phyloP scores from a whole-genome alignment of 2,888 invertebrate species.

The Teleiodes luculella region DNA sequence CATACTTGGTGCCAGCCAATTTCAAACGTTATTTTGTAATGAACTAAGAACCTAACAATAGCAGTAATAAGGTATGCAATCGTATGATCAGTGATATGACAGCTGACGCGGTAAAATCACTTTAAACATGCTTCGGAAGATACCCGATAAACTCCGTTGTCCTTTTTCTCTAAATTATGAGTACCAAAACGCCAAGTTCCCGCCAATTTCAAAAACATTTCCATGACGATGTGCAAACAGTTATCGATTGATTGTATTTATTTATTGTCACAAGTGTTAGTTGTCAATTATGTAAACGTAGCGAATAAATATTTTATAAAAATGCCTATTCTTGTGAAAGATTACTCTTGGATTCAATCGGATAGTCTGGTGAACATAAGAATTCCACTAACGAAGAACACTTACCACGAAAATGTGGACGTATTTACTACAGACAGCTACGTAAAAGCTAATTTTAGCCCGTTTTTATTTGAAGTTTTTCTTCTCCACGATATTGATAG shows the following conservation, averaged over 20 bases:
- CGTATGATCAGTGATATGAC: no score
- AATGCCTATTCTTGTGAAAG: slow-evolving; percentile 87
- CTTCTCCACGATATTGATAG: slow-evolving; percentile 81
- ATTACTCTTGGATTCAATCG: slow-evolving; percentile 88
- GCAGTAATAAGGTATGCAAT: no score
- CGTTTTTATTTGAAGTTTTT: slow-evolving; percentile 87
- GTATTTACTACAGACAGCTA: slow-evolving; percentile 84
- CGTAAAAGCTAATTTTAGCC: slow-evolving; percentile 84
- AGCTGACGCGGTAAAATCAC: no score
- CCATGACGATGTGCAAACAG: slow-evolving; percentile 4
- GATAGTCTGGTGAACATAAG: slow-evolving; percentile 78
- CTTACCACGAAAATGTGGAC: slow-evolving; percentile 81
- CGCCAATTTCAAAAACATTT: background rate
- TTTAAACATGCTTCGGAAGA: no score
- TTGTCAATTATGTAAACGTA: background rate
- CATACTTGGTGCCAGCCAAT: no score
- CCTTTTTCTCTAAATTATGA: no score
- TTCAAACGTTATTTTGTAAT: no score
- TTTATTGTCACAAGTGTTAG: background rate
- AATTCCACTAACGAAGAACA: slow-evolving; percentile 80
- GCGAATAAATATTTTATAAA: slow-evolving; percentile 15
- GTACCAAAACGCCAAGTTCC: background rate
- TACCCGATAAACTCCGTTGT: no score
- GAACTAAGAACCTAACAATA: no score
- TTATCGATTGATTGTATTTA: background rate